A percentile compares a stretch with the other conserved stretches of the same genome.
phyloP scores from a whole-genome alignment of 2,797 vertebrate genomes.

The Euphonia xanthogaster region DNA sequence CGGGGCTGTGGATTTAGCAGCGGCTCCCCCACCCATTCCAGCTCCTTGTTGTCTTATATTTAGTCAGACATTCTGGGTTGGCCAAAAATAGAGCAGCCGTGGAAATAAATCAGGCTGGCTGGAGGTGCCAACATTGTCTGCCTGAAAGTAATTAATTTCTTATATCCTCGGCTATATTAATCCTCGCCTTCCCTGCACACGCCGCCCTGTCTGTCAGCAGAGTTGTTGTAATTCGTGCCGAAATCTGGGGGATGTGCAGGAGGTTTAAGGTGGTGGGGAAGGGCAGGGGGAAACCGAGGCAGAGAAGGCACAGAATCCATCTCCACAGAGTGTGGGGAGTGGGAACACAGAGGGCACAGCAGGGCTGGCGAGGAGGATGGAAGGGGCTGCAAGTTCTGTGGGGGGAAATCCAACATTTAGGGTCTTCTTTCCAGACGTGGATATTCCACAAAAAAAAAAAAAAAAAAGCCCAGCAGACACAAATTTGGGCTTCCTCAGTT shows the following conservation, averaged over 20 bases:
- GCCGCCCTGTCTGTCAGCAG: background rate
- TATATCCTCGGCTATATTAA: background rate
- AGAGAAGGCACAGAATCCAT: background rate
- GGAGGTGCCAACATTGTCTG: slow-evolving; percentile 44
- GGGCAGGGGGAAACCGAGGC: background rate
- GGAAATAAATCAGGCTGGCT: slow-evolving; percentile 44
- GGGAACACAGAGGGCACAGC: background rate
- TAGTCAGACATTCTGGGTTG: background rate
- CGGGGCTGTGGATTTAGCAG: background rate
- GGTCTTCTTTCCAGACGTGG: background rate
- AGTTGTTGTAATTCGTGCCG: background rate
- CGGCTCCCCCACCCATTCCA: background rate
- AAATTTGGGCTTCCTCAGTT: background rate
- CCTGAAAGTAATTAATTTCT: slow-evolving; percentile 55
- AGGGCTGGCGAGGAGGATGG: background rate
- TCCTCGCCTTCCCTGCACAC: background rate
- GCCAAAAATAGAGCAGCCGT: slow-evolving; percentile 30
- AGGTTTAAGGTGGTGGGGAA: background rate
- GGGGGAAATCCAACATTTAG: background rate
- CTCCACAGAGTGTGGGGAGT: fast-evolving
- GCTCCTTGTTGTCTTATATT: background rate
- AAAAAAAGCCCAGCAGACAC: background rate
- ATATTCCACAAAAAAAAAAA: background rate
- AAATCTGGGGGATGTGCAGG: background rate
- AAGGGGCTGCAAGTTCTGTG: background rate